These are phyloP conservation scores for Xiphophorus hellerii DNA, from an alignment of 2,113 vertebrate genomes.

Conservation along the genomic window DNA sequence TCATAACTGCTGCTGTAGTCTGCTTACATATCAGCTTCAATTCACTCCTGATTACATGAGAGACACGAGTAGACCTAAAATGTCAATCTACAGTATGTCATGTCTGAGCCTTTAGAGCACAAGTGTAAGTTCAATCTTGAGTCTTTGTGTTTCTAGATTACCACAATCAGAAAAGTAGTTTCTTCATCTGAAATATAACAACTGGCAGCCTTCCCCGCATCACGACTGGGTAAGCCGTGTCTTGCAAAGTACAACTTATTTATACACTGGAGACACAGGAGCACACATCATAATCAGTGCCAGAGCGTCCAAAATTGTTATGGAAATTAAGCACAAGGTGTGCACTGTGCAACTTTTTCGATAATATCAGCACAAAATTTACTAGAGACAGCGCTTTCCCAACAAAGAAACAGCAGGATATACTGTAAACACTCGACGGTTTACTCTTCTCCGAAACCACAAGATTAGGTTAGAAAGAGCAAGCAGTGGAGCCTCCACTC, in stretches of 20 bases:
- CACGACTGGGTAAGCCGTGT: not conserved
- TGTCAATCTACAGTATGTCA: too few relatives aligned
- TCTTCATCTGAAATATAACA: not conserved
- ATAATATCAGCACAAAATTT: constrained; percentile 66
- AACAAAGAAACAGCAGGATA: constrained; percentile 19
- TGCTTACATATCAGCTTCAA: too few relatives aligned
- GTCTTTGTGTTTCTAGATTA: not conserved
- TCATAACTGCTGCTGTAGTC: too few relatives aligned
- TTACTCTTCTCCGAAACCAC: constrained; percentile 19
- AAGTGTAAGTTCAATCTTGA: too few relatives aligned
- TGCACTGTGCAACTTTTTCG: constrained; percentile 45
- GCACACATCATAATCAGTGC: constrained; percentile 33
- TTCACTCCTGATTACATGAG: too few relatives aligned
- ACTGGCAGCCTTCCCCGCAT: not conserved
- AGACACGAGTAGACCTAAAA: too few relatives aligned
- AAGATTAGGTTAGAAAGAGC: constrained; percentile 40
- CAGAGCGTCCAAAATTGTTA: constrained; percentile 34
- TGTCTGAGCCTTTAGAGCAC: too few relatives aligned
- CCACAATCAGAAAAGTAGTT: not conserved
- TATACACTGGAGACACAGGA: constrained; percentile 22
- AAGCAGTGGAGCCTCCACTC: constrained; percentile 22
- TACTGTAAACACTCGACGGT: constrained; percentile 17
- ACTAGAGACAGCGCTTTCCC: constrained; percentile 50
- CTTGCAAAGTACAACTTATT: constrained; percentile 17
- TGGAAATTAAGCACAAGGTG: constrained; percentile 49